phyloP scores from a whole-genome alignment of 2,888 invertebrate species.

The Epirrhoe tristata region DNA sequence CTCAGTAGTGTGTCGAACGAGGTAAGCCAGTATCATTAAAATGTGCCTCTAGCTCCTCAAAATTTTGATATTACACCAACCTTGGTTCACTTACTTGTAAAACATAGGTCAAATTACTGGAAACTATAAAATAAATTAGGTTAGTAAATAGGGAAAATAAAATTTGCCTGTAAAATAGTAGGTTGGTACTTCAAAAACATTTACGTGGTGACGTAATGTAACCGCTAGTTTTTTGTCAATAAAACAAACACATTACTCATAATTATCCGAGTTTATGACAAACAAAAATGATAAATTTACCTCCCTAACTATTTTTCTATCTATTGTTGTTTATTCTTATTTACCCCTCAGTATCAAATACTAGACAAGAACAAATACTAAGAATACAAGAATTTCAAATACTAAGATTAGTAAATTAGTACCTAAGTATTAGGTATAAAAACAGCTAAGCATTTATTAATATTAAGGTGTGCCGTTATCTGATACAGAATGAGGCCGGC shows the following conservation, averaged over 20 bases:
- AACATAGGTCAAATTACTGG: background rate
- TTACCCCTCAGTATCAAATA: too few species aligned
- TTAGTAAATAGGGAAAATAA: slow-evolving; percentile 1
- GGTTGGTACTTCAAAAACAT: too few species aligned
- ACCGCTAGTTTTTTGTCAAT: background rate
- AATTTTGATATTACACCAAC: too few species aligned
- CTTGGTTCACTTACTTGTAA: too few species aligned
- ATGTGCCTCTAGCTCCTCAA: too few species aligned
- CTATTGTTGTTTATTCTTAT: too few species aligned
- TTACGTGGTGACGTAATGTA: background rate
- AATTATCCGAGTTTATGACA: background rate
- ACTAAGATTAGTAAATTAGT: background rate
- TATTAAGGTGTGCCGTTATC: slow-evolving; percentile 71
- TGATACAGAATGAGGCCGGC: slow-evolving; percentile 71
- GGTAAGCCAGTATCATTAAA: too few species aligned
- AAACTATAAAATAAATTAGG: background rate
- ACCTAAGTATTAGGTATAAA: background rate
- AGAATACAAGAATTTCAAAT: background rate
- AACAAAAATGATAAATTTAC: too few species aligned
- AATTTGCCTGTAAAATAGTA: background rate
- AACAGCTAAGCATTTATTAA: slow-evolving; percentile 28
- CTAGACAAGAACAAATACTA: too few species aligned
- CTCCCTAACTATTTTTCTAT: too few species aligned
- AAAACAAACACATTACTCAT: background rate
- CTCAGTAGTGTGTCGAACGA: too few species aligned